Conservation (phyloP, 2,113 vertebrate species). For the Apteryx mantelli region DNA sequence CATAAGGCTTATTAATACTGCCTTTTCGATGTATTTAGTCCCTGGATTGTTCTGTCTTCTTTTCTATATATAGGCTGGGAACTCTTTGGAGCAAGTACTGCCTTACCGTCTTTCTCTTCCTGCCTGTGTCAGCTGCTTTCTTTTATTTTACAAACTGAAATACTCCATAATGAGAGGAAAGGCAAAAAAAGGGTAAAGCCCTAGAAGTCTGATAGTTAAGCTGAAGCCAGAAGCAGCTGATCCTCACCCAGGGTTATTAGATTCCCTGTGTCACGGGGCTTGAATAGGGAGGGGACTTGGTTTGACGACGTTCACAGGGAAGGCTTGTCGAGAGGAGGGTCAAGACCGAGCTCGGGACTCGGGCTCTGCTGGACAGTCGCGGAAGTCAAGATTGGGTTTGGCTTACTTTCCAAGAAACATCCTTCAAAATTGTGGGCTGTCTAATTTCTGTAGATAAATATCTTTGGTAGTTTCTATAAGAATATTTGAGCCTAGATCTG, state of each 20-base stretch:
- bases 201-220: not conserved
- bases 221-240: not conserved
- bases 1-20: too few species aligned
- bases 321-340: not conserved
- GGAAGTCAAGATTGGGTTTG: not conserved
- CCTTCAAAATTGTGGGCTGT: not conserved
- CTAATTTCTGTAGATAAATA: not conserved
- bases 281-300: not conserved
- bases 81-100: too few species aligned
- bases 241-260: too few species aligned
- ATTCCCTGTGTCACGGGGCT: too few species aligned
- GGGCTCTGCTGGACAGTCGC: too few species aligned
- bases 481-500: not conserved
- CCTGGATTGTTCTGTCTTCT: too few species aligned
- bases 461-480: not conserved
- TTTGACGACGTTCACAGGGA: not conserved
- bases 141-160: not conserved
- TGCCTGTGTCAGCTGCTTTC: not conserved
- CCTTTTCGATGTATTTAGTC: too few species aligned
- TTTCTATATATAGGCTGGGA: too few species aligned
- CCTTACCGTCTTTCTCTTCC: too few species aligned
- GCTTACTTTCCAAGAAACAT: not conserved
- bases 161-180: not conserved
- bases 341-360: too few species aligned
- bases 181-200: not conserved